phyloP scores from a whole-genome alignment of 2,888 invertebrate species.

The Rhingia campestris region DNA sequence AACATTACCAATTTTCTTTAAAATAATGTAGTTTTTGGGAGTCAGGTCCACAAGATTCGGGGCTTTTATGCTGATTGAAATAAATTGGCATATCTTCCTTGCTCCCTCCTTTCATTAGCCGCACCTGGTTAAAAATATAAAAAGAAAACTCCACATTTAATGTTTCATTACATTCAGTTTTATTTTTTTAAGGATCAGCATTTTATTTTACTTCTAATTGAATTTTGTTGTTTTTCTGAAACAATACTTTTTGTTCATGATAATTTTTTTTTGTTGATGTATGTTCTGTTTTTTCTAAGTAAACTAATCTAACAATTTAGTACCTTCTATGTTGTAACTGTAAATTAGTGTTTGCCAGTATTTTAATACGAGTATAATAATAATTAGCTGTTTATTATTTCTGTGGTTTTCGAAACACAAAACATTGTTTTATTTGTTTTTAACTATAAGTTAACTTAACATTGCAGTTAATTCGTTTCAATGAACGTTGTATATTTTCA shows the following conservation, averaged over 20 bases:
- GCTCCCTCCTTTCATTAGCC: no score
- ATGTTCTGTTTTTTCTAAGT: conserved; percentile 31
- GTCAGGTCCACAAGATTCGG: no score
- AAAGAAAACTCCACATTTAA: neutral
- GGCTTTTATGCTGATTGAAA: no score
- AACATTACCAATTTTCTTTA: no score
- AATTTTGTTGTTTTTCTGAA: conserved; percentile 27
- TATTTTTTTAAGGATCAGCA: conserved; percentile 51
- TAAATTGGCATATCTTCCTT: no score
- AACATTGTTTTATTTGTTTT: conserved; percentile 29
- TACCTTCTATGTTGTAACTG: conserved; percentile 55
- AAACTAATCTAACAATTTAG: conserved; percentile 51
- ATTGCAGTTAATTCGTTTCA: conserved; percentile 62
- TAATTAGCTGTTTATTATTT: conserved; percentile 20
- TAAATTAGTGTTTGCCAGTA: conserved; percentile 49
- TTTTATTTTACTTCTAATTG: conserved; percentile 51
- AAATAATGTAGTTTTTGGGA: no score
- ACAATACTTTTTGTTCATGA: conserved; percentile 36
- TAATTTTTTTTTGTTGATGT: conserved; percentile 12
- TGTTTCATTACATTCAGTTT: conserved; percentile 25
- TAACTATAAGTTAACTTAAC: conserved; percentile 45
- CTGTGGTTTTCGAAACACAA: conserved; percentile 50
- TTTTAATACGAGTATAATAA: conserved; percentile 32
- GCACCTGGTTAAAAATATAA: neutral
- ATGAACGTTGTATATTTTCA: conserved; percentile 65